Evolutionary conservation across 2,113 vertebrate species (phyloP).

Genomic region (Candoia aspera): DNA sequence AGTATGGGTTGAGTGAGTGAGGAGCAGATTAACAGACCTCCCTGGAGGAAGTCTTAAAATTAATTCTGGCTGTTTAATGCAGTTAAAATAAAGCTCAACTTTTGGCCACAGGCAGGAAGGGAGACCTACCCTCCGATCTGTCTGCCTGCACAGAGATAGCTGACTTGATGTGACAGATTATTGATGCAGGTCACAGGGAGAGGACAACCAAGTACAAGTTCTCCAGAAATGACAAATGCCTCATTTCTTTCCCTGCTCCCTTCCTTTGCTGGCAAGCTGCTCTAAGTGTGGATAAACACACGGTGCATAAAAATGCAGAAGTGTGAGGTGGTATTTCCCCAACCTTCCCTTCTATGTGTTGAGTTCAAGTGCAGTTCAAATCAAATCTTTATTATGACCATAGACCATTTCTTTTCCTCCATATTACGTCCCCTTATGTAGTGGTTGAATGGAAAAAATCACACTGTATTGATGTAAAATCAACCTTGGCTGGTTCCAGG

Average conservation of each 20-base stretch:
- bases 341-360: neutral
- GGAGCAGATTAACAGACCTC: neutral
- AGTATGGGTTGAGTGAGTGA: neutral
- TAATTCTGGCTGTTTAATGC: neutral
- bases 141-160: neutral
- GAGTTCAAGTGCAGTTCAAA: neutral
- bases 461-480: neutral
- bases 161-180: neutral
- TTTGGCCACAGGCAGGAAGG: neutral
- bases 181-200: conserved; percentile 1
- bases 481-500: neutral
- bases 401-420: neutral
- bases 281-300: neutral
- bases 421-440: neutral
- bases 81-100: conserved; percentile 1
- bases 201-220: neutral
- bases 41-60: neutral
- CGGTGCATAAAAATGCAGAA: neutral
- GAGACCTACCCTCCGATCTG: neutral
- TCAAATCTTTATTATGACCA: no score
- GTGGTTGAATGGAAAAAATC: neutral
- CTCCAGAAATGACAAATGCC: neutral
- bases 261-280: neutral
- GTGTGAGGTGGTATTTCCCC: neutral
- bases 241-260: neutral